phyloP scores from a whole-genome alignment of 2,113 vertebrate species.

The Mellivora capensis region DNA sequence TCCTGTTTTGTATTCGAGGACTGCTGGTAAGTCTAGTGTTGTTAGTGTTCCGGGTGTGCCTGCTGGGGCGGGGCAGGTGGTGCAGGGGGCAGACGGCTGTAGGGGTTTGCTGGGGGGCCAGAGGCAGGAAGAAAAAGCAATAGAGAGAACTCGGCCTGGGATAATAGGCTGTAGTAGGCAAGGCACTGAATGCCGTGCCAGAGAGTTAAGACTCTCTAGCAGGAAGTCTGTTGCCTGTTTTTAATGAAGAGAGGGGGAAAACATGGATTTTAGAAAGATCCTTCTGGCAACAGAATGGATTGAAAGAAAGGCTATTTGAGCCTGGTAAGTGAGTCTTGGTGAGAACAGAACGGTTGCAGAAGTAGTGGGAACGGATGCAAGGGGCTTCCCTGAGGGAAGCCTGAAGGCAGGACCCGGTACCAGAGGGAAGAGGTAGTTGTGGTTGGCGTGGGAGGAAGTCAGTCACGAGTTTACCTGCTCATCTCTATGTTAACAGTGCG shows the following conservation, averaged over 20 bases:
- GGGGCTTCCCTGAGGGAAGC: background rate
- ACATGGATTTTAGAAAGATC: background rate
- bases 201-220: background rate
- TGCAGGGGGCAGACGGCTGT: too few species aligned
- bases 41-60: background rate
- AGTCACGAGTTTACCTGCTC: accelerated
- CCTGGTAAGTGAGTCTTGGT: background rate
- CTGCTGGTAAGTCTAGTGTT: background rate
- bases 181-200: background rate
- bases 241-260: background rate
- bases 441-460: background rate
- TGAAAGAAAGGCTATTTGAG: background rate
- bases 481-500: background rate
- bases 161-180: background rate
- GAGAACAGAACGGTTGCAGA: background rate
- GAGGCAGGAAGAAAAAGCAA: background rate
- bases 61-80: accelerated
- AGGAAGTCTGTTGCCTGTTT: background rate
- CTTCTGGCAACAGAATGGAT: background rate
- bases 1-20: background rate
- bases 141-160: background rate
- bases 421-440: background rate
- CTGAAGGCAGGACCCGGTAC: background rate
- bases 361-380: accelerated
- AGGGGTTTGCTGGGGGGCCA: background rate